These are phyloP conservation scores for Acanthisitta chloris DNA, from an alignment of 2,113 vertebrate species.

Conservation along the genomic window DNA sequence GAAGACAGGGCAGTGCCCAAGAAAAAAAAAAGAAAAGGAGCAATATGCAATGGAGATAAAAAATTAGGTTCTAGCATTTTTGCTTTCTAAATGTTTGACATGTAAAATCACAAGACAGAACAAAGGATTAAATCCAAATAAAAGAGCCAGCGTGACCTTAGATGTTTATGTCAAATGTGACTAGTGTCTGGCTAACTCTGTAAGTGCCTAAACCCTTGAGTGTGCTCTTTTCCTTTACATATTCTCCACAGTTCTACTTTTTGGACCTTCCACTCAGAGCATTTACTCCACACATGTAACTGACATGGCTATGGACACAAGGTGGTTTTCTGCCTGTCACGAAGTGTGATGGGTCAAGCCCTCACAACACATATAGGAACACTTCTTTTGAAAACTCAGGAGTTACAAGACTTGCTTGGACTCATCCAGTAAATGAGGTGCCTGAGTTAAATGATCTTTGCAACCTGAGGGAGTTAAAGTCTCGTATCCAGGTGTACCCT, in stretches of 20 bases:
- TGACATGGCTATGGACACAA: not conserved
- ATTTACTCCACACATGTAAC: not conserved
- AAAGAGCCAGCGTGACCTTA: not conserved
- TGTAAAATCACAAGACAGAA: not conserved
- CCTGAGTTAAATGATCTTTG: not conserved
- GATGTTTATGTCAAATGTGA: not conserved
- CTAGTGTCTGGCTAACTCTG: not conserved
- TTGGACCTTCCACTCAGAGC: not conserved
- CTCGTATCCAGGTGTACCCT: not conserved
- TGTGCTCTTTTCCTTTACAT: not conserved
- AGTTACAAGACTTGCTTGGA: not conserved
- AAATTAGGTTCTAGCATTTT: not conserved
- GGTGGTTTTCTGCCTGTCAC: not conserved
- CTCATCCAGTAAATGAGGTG: not conserved
- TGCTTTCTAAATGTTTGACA: not conserved
- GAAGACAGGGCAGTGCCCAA: not conserved
- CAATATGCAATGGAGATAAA: not conserved
- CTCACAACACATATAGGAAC: not conserved
- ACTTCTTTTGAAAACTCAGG: not conserved
- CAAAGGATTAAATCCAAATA: not conserved
- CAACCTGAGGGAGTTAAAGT: not conserved
- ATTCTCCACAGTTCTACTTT: not conserved
- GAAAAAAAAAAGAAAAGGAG: not conserved
- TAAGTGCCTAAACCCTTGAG: not conserved
- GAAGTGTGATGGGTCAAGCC: not conserved